Percentiles rank a stretch among this genome's conserved stretches.
phyloP scores from a whole-genome alignment of 2,888 invertebrate genomes.

The Mactromeris polynyma region DNA sequence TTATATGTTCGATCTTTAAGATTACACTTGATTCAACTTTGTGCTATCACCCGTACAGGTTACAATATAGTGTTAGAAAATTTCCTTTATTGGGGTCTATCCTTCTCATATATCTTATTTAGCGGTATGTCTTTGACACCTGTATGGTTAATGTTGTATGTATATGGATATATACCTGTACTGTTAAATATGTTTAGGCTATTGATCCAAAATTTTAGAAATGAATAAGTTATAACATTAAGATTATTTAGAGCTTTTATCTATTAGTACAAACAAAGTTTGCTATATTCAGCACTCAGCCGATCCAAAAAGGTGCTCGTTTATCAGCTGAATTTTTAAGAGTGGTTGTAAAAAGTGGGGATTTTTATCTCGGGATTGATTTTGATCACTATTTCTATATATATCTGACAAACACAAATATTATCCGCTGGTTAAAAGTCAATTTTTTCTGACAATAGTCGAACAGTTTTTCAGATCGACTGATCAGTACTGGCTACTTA shows the following conservation, averaged over 20 bases:
- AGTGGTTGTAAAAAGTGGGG: neutral
- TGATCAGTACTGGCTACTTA: constrained; percentile 26
- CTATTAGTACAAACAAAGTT: neutral
- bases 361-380: constrained; percentile 27
- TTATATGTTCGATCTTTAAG: neutral
- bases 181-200: neutral
- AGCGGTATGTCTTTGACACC: constrained; percentile 36
- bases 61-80: neutral
- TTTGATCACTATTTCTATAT: neutral
- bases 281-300: constrained; percentile 7
- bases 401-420: constrained; percentile 7
- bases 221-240: constrained; percentile 29
- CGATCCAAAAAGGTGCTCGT: neutral
- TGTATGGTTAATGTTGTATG: neutral
- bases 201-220: constrained; percentile 32
- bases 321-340: constrained; percentile 32
- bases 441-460: constrained; percentile 25
- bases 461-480: neutral
- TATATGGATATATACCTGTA: constrained; percentile 22
- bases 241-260: constrained; percentile 9
- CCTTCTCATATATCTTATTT: constrained; percentile 31
- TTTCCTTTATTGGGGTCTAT: neutral
- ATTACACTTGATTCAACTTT: neutral
- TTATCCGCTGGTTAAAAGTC: constrained; percentile 20
- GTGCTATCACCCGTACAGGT: neutral